These are phyloP conservation scores for Yponomeuta malinellus DNA, from an alignment of 2,888 invertebrate genomes.

Conservation along the genomic window DNA sequence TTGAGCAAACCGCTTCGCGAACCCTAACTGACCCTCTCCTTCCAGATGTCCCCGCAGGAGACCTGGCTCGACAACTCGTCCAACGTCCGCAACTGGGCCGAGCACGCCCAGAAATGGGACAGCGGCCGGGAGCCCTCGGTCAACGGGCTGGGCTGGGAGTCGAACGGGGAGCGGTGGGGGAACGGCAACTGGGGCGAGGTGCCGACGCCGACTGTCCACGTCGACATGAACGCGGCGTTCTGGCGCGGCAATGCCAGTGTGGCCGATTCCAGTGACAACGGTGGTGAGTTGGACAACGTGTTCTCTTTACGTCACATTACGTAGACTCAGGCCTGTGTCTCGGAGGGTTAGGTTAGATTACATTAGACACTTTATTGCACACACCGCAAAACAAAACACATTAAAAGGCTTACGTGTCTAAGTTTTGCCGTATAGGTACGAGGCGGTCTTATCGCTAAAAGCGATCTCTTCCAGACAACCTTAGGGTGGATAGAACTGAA, in stretches of 20 bases:
- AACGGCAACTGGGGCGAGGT: conserved; percentile 37
- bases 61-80: conserved; percentile 53
- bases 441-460: too few species aligned
- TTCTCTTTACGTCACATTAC: too few species aligned
- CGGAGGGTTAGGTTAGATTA: too few species aligned
- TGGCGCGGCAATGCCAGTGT: conserved; percentile 65
- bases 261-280: conserved; percentile 69
- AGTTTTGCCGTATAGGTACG: too few species aligned
- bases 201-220: conserved; percentile 61
- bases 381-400: too few species aligned
- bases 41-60: conserved; percentile 37
- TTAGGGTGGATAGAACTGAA: too few species aligned
- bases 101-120: conserved; percentile 32
- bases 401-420: too few species aligned
- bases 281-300: conserved; percentile 38
- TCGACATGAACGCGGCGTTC: conserved; percentile 60
- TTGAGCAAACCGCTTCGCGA: too few species aligned
- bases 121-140: conserved; percentile 23
- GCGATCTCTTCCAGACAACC: too few species aligned
- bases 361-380: too few species aligned
- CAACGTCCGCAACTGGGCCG: conserved; percentile 54
- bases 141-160: conserved; percentile 24
- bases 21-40: too few species aligned
- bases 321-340: too few species aligned
- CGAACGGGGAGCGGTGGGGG: conserved; percentile 41